Conservation (phyloP, 2,888 invertebrate genomes). For the Euproctis similis region DNA sequence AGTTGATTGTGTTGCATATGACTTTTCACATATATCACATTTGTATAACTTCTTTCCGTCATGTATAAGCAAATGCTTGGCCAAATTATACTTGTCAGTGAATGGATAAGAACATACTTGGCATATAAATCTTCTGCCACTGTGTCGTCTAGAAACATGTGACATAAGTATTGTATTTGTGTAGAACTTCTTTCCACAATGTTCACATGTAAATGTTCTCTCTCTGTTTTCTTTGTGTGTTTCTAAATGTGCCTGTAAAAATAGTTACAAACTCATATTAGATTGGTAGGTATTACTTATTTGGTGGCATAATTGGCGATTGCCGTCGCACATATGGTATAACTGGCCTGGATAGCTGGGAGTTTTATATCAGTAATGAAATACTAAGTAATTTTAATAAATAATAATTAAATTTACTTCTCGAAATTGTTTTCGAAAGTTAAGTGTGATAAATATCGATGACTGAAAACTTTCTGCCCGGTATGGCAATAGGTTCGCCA, state of each 20-base stretch:
- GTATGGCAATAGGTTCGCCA: too few relatives aligned
- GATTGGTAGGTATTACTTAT: too few relatives aligned
- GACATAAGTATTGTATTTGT: constrained; percentile 44
- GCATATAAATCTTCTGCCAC: constrained; percentile 52
- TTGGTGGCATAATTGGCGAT: too few relatives aligned
- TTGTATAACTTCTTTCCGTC: constrained; percentile 53
- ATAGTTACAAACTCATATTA: too few relatives aligned
- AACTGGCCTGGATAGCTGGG: too few relatives aligned
- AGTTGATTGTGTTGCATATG: constrained; percentile 42
- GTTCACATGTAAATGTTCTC: constrained; percentile 49
- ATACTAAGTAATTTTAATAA: too few relatives aligned
- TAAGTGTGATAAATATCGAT: too few relatives aligned
- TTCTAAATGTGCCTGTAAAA: constrained; percentile 52
- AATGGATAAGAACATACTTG: constrained; percentile 56
- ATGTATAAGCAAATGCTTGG: constrained; percentile 55
- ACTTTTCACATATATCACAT: constrained; percentile 59
- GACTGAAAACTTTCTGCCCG: too few relatives aligned
- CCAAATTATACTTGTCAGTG: constrained; percentile 55
- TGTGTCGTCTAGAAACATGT: constrained; percentile 48
- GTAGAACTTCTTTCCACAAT: constrained; percentile 63
- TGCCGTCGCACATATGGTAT: too few relatives aligned
- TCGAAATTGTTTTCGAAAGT: too few relatives aligned
- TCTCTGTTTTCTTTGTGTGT: constrained; percentile 58
- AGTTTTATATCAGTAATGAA: too few relatives aligned
- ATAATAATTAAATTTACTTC: too few relatives aligned